phyloP scores from a whole-genome alignment of 2,888 invertebrate genomes.

The Caenorhabditis sp. region DNA sequence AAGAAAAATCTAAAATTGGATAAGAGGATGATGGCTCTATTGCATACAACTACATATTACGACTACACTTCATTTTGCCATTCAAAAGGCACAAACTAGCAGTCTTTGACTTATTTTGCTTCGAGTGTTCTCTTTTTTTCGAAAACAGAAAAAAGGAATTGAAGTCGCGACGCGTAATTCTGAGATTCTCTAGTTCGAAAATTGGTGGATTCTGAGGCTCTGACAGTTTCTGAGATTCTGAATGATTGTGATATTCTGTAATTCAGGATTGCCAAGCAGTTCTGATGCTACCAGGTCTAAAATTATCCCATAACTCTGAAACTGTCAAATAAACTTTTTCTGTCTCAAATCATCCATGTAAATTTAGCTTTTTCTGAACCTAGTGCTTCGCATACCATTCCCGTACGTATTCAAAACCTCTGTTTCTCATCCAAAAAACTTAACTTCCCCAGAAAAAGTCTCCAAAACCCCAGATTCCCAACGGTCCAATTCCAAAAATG shows the following conservation, averaged over 20 bases:
- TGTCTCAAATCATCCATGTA: not conserved
- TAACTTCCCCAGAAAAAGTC: conserved; percentile 21
- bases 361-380: not conserved
- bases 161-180: too few species aligned
- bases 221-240: not conserved
- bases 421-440: not conserved
- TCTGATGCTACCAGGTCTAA: too few species aligned
- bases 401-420: not conserved
- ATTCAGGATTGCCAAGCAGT: too few species aligned
- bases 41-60: too few species aligned
- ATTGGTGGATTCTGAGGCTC: too few species aligned
- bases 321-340: not conserved
- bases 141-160: too few species aligned
- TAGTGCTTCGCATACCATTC: not conserved
- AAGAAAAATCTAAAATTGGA: not conserved
- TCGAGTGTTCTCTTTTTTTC: too few species aligned
- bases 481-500: conserved; percentile 52
- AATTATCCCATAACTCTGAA: not conserved
- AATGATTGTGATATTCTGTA: too few species aligned
- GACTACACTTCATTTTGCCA: too few species aligned
- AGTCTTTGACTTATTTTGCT: too few species aligned
- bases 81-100: not conserved
- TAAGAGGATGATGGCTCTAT: too few species aligned
- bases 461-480: conserved; percentile 27
- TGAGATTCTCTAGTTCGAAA: too few species aligned